phyloP scores from a whole-genome alignment of 2,113 vertebrate species.

The Alectura lathami region DNA sequence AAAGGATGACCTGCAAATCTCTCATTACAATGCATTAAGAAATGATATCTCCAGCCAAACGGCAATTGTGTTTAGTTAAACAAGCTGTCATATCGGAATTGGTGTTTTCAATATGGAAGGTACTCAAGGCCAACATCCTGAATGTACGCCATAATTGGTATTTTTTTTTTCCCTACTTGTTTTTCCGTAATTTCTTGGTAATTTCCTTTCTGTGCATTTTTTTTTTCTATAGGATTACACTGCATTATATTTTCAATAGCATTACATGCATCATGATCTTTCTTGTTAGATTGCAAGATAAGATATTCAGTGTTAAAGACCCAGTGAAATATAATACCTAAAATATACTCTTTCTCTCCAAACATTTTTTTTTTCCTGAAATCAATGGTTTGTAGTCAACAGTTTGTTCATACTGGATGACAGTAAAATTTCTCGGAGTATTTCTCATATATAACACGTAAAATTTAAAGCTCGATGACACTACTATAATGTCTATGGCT shows the following conservation, averaged over 20 bases:
- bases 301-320: not conserved
- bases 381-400: not conserved
- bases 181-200: not conserved
- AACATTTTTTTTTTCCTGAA: not conserved
- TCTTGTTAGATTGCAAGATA: not conserved
- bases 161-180: rapidly evolving
- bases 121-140: constrained; percentile 15
- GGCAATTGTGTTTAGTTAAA: constrained; percentile 25
- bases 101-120: constrained; percentile 7
- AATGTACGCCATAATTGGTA: constrained; percentile 33
- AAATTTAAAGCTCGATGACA: not conserved
- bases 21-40: constrained; percentile 6
- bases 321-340: not conserved
- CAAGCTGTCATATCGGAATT: not conserved
- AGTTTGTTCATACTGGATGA: not conserved
- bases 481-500: not conserved
- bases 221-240: not conserved
- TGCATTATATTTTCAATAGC: not conserved
- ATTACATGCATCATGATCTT: not conserved
- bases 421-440: not conserved
- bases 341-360: too few species aligned
- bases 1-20: constrained; percentile 15
- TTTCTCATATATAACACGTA: not conserved
- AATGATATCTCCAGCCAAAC: not conserved
- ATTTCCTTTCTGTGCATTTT: not conserved